Evolutionary conservation across 2,888 invertebrate genomes (phyloP).

Genomic region (Rotaria magnacalcarata): DNA sequence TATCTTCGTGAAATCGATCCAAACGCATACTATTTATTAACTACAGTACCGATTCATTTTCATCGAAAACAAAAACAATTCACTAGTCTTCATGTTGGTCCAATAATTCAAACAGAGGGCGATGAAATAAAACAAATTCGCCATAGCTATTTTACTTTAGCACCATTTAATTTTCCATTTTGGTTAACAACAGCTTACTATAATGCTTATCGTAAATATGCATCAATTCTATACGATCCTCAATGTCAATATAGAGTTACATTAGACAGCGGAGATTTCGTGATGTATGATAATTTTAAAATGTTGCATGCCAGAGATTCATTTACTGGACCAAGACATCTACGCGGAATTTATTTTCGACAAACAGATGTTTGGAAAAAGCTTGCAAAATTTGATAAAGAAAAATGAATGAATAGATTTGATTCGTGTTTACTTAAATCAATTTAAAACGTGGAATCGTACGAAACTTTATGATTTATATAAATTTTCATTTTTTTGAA

Average conservation of each 20-base stretch:
- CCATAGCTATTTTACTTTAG: slow-evolving; percentile 31
- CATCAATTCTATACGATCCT: slow-evolving; percentile 20
- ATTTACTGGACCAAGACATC: neutral
- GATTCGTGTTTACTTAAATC: too few species aligned
- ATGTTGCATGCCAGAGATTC: slow-evolving; percentile 19
- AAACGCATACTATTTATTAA: neutral
- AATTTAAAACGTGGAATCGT: too few species aligned
- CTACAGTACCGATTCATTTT: neutral
- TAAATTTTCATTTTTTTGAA: too few species aligned
- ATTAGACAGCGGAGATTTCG: slow-evolving; percentile 4
- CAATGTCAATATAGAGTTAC: neutral
- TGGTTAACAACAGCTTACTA: slow-evolving; percentile 10
- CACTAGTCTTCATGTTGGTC: slow-evolving; percentile 11
- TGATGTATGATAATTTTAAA: slow-evolving; percentile 25
- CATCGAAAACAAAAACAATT: slow-evolving; percentile 35
- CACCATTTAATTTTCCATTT: slow-evolving; percentile 9
- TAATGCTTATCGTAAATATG: neutral
- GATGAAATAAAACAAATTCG: slow-evolving; percentile 14
- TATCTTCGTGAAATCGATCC: slow-evolving; percentile 33
- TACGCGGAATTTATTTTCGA: slow-evolving; percentile 30
- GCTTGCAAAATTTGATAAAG: neutral
- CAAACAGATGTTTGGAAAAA: neutral
- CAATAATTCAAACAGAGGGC: neutral
- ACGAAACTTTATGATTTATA: too few species aligned
- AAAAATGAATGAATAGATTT: neutral